Base-by-base conservation (phyloP, 2,797 vertebrate species). In the Channa striata region DNA sequence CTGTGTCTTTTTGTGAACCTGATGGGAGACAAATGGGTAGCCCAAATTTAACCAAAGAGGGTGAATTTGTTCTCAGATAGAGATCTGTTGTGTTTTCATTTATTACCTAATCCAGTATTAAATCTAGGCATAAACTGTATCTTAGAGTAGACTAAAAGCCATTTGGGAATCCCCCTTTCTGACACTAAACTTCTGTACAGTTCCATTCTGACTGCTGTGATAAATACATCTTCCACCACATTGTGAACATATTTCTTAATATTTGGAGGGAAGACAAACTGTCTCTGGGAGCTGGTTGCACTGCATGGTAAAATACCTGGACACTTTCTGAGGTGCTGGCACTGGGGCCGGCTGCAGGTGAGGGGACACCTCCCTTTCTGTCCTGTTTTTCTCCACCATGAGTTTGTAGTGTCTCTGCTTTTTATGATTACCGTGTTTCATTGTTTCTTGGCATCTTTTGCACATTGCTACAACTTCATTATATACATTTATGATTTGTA, bases 261-360 rank as follows among this genome's bases (percentile, higher is more conserved):
- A 6, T 30, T 30, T 30, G 25, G 25, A 6, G 6, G 6, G 6
- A 30, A 2, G 2, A 30, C 4, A 30, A 30, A 30, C 25, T 30
- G 25, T 30, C 25, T 30, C 25, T 16, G 34, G n/a, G 20, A 59
- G 59, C 54, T 48, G 57, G 49, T 49, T 50, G 11, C 17, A 12
- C 36, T 68, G 47, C 36, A 42, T 34, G 44, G 59, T 68, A 63
- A 80, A 68, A 36, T 44, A 51, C 56, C 34, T 39, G 36, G 50
- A 48, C 54, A 68, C 25, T 6, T 60, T 51, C 56, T 52, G 25
- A 21, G 2, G 49, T 61, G 30, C 21, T 61, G 46, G 3, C 5
- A 8, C 23, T 21, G 14, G 5, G 8, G 21, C 19, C 25, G 25
- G 36, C 62, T 68, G 52, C 68, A 81, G 68, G 57, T 72, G 59